Evolutionary conservation across 1,140 invertebrate species (phyloP), one percentile per base, ranked within the genome.

Genomic region (Cotesia vestalis): DNA sequence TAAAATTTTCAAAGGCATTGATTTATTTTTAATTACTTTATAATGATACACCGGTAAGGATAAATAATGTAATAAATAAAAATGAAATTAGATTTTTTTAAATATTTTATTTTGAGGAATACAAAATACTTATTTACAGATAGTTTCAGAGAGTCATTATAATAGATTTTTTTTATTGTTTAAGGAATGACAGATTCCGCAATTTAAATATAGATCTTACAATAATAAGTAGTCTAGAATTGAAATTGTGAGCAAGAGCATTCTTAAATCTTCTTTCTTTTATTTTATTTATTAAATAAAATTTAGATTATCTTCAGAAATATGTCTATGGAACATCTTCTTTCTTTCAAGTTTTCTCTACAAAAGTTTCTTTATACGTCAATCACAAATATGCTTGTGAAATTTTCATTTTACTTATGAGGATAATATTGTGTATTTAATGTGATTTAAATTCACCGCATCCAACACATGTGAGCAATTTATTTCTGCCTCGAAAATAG

Each of bases 71-170:
- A 27, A 27, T 27, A 27, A 27, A 27, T 27, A 27, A 46, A 46
- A 46, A 11, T 46, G 11, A 6, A 8, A 6, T 46, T 46, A 6
- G 2, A 35, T 72, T 71, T 77, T 74, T 78, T 82, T 80, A 81
- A 80, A 38, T 71, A 63, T 71, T 63, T 71, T 71, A 82, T 71
- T 81, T 79, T 80, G 80, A 83, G 81, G 81, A 83, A 84, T 84
- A 84, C 81, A 83, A 84, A 84, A 84, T 83, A 83, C 77, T 77
- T 84, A 84, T 84, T 77, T 84, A 84, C 83, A 84, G 80, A 82
- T 83, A 82, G 83, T 77, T 81, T 83, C 72, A 73, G 81, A 83
- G 83, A 83, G 78, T 83, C 82, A 83, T 81, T 79, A 78, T 80
- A 77, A 78, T 81, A 81, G 79, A 81, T 81, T 67, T 67, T 81